Conservation (phyloP, 2,797 vertebrate species). For the Cottoperca gobio region DNA sequence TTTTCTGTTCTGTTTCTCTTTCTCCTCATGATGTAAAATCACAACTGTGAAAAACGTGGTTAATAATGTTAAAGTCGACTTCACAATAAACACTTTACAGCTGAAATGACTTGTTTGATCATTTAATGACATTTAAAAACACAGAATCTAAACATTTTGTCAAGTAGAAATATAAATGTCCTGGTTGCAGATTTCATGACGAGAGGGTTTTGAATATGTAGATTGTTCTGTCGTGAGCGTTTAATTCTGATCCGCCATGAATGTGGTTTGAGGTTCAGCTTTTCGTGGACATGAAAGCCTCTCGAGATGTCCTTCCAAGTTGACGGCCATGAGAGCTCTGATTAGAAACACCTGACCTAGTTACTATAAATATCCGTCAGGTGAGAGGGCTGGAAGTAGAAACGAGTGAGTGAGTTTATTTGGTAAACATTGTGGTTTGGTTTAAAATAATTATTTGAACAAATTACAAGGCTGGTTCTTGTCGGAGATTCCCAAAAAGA, state of each 20-base stretch:
- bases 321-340: background rate
- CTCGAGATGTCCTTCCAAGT: no score
- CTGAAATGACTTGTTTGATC: background rate
- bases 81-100: background rate
- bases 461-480: background rate
- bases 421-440: background rate
- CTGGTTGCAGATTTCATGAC: background rate
- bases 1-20: background rate
- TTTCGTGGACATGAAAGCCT: no score
- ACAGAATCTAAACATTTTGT: background rate
- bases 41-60: background rate
- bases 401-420: no score
- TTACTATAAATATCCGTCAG: background rate
- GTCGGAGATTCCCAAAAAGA: no score
- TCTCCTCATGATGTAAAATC: no score
- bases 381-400: no score
- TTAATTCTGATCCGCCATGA: background rate
- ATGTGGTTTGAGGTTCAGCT: no score
- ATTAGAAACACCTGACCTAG: background rate
- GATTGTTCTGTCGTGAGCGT: background rate
- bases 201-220: no score
- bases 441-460: background rate
- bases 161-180: background rate
- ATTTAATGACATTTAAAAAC: background rate
- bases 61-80: background rate